Evolutionary conservation across 1,140 invertebrate genomes (phyloP).

Genomic region (Sitodiplosis mosellana): DNA sequence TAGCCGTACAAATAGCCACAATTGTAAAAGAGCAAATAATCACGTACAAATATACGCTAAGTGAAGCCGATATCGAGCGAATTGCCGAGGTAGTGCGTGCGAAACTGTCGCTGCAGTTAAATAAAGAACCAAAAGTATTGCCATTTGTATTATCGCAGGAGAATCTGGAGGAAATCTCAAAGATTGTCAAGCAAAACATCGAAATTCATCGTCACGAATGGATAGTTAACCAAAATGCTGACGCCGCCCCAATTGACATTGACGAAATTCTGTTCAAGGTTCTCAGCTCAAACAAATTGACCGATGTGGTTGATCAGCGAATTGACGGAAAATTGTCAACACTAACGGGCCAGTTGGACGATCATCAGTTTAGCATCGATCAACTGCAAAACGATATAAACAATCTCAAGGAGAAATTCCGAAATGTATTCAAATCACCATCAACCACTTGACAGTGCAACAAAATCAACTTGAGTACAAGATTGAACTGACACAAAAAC

Average conservation of each 20-base stretch:
- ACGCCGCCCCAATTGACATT: constrained; percentile 18
- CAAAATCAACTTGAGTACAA: constrained; percentile 17
- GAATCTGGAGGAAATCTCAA: constrained; percentile 23
- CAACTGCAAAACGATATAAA: constrained; percentile 24
- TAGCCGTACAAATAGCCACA: not conserved
- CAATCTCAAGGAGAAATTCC: constrained; percentile 24
- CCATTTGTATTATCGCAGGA: constrained; percentile 12
- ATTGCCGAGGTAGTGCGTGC: not conserved
- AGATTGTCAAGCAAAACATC: constrained; percentile 15
- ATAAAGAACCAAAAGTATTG: not conserved
- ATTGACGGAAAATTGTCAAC: constrained; percentile 2
- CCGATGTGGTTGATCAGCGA: constrained; percentile 12
- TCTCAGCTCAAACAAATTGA: constrained; percentile 10
- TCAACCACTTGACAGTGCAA: constrained; percentile 11
- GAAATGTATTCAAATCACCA: constrained; percentile 19
- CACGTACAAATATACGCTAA: constrained; percentile 1
- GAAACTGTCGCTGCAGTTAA: not conserved
- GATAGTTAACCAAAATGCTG: constrained; percentile 4
- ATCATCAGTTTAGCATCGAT: constrained; percentile 19
- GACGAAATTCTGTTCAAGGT: constrained; percentile 12
- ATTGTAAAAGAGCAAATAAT: constrained; percentile 1
- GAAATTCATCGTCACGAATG: not conserved
- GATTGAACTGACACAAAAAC: constrained; percentile 14
- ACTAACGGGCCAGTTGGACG: constrained; percentile 6
- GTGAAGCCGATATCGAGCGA: not conserved